Conservation (phyloP, 2,888 invertebrate genomes). For the Eristalis arbustorum region DNA sequence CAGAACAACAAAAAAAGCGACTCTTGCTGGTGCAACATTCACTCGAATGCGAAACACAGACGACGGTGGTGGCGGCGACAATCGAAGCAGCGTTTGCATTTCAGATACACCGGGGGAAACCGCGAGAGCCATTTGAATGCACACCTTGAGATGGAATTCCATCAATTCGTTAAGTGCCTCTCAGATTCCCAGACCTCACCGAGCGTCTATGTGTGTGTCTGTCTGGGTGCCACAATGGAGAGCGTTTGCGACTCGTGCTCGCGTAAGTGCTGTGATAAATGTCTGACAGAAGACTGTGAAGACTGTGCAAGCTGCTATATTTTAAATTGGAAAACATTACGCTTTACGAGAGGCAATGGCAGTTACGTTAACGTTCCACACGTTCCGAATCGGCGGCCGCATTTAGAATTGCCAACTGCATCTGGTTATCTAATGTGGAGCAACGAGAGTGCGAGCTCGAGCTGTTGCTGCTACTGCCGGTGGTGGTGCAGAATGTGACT, state of each 20-base stretch:
- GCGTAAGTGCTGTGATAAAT: constrained; percentile 60
- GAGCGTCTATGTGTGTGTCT: neutral
- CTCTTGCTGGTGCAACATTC: constrained; percentile 24
- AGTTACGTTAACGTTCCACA: constrained; percentile 25
- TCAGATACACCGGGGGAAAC: constrained; percentile 5
- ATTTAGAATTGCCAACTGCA: constrained; percentile 47
- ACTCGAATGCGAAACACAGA: constrained; percentile 20
- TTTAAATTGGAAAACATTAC: constrained; percentile 63
- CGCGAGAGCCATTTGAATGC: constrained; percentile 56
- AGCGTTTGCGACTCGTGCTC: neutral
- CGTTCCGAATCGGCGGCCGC: constrained; percentile 16
- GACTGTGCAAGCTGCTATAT: constrained; percentile 36
- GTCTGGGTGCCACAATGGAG: neutral
- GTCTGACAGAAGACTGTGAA: constrained; percentile 64
- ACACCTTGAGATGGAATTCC: constrained; percentile 71
- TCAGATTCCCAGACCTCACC: constrained; percentile 6
- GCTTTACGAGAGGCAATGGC: constrained; percentile 40
- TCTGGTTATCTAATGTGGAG: constrained; percentile 57
- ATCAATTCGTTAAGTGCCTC: constrained; percentile 63
- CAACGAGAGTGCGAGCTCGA: neutral
- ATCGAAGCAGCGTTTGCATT: constrained; percentile 22
- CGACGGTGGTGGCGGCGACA: neutral
- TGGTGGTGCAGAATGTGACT: constrained; percentile 19
- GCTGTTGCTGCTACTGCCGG: neutral
- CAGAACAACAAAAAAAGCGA: neutral